Evolutionary conservation across 2,888 invertebrate genomes (phyloP).

Genomic region (Dolomedes plantarius): DNA sequence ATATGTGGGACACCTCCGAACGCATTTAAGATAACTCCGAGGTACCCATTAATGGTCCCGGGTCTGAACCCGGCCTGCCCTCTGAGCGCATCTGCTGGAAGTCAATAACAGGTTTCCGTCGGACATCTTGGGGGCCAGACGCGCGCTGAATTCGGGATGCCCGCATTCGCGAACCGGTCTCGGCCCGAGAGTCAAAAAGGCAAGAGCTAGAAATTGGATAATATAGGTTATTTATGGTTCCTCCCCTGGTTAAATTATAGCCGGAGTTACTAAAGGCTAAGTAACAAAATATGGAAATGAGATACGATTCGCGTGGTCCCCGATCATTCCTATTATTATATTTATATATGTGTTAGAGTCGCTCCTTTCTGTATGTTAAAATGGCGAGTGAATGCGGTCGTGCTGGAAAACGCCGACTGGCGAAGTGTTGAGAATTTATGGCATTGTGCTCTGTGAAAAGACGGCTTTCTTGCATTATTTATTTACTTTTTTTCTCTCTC

Average conservation of each 20-base stretch:
- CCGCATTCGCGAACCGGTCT: no score
- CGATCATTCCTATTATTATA: conserved; percentile 50
- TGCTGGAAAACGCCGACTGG: no score
- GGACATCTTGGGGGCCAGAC: no score
- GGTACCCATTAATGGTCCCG: not conserved
- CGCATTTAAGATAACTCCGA: not conserved
- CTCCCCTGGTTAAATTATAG: conserved; percentile 60
- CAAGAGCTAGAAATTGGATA: conserved; percentile 51
- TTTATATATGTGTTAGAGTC: conserved; percentile 17
- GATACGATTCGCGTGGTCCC: conserved; percentile 38
- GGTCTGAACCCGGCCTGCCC: no score
- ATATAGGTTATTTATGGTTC: conserved; percentile 61
- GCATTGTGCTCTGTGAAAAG: no score
- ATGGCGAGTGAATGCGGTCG: no score
- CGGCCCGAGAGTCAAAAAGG: conserved; percentile 8
- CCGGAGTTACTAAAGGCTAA: conserved; percentile 32
- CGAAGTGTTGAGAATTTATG: no score
- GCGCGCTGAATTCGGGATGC: no score
- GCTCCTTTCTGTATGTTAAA: no score
- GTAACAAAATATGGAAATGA: conserved; percentile 65
- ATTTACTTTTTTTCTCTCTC: no score
- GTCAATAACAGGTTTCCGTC: conserved; percentile 46
- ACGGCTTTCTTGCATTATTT: no score
- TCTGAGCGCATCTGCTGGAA: no score
- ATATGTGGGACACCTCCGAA: not conserved